phyloP scores from a whole-genome alignment of 2,113 vertebrate genomes.

The Sakesphorus luctuosus region DNA sequence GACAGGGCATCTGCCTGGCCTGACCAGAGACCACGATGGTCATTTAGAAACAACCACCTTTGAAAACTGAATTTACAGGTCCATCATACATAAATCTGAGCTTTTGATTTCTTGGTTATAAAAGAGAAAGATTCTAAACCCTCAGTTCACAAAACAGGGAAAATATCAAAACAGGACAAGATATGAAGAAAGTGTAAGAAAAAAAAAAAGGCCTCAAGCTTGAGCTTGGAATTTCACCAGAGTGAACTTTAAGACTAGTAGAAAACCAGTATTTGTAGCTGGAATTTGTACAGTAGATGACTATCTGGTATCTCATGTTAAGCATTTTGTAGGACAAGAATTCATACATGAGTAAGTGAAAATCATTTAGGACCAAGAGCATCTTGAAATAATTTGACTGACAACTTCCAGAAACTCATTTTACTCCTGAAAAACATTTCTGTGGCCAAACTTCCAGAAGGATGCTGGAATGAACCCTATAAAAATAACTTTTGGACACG shows the following conservation, averaged over 20 bases:
- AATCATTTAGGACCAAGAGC: constrained; percentile 29
- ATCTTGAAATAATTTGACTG: constrained; percentile 42
- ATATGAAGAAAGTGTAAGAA: not conserved
- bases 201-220: constrained; percentile 10
- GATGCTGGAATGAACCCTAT: not conserved
- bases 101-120: constrained; percentile 22
- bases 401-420: constrained; percentile 57
- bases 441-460: constrained; percentile 17
- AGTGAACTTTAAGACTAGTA: constrained; percentile 23
- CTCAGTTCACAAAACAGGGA: constrained; percentile 5
- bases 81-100: not conserved
- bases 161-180: constrained; percentile 27
- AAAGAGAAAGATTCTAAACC: constrained; percentile 45
- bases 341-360: not conserved
- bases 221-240: constrained; percentile 35
- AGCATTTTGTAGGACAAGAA: constrained; percentile 11
- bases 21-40: not conserved
- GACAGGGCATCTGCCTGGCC: not conserved
- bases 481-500: constrained; percentile 2
- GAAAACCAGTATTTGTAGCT: constrained; percentile 12
- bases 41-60: not conserved
- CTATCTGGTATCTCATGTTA: not conserved
- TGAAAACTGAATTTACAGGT: not conserved
- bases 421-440: constrained; percentile 30
- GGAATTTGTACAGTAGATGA: not conserved